Evolutionary conservation across 2,888 invertebrate species (phyloP), one percentile per base, ranked within the genome.

Genomic region (Drosophila algonquin): DNA sequence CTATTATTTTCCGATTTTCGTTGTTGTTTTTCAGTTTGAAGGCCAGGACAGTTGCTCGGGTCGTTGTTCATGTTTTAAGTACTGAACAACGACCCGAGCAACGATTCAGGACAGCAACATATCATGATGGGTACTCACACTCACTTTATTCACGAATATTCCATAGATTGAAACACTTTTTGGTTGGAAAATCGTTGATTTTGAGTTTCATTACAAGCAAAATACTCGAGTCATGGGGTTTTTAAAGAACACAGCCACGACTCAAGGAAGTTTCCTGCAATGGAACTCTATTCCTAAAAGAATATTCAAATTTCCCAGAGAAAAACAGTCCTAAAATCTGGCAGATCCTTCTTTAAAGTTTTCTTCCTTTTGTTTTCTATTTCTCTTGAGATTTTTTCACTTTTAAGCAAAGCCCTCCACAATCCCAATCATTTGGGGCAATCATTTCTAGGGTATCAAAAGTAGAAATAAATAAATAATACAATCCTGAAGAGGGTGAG

Each of bases 391-490:
- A 2, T 21, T 2, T 21, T 21, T 21, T 2, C 21, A 21, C 21
- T 21, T 21, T 21, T 2, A 1, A 35, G 12, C 40, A 40, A 40
- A n/a, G 7, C n/a, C 14, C n/a, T 12, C n/a, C 2, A 6, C 40
- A 14, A 40, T 7, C 40, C 40, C 14, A n/a, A 40, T n/a, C n/a
- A 7, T 7, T n/a, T 7, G 2, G 5, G 40, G 40, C 40, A n/a
- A 40, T 40, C 40, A n/a, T 40, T n/a, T 40, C 2, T 35, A 48
- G 48, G 16, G 18, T 24, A 24, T 51, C 55, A 64, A 64, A 65
- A 57, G 60, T 58, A 63, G 44, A 56, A 67, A 68, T 50, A 74
- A 75, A 74, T 63, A 73, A 73, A 63, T 65, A 71, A 75, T 63
- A 57, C 53, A 40, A 40, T 40, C n/a, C n/a, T 2, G 7, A 40